These are phyloP conservation scores for Nymphalis io DNA, from an alignment of 1,140 invertebrate genomes.

Conservation along the genomic window DNA sequence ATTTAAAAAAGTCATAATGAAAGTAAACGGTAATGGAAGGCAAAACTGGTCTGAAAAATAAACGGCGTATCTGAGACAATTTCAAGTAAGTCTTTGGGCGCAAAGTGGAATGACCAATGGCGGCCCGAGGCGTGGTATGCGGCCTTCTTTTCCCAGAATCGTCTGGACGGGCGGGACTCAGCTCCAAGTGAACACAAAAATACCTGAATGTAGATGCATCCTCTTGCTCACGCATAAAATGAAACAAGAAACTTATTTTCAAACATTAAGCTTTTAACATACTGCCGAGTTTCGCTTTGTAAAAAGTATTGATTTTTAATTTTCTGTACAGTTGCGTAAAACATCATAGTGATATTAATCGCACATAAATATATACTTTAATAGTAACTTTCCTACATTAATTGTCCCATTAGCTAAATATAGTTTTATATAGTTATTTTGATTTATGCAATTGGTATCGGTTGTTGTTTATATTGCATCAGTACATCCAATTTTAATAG, in stretches of 20 bases:
- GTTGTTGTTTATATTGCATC: too few species aligned
- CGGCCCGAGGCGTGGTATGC: slow-evolving; percentile 63
- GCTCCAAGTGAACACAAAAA: slow-evolving; percentile 42
- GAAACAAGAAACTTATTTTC: slow-evolving; percentile 32
- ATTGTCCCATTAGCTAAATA: neutral
- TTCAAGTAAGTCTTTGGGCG: slow-evolving; percentile 46
- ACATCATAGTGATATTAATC: neutral
- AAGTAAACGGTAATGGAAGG: slow-evolving; percentile 13
- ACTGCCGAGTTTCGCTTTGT: neutral
- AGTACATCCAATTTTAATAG: slow-evolving; percentile 17
- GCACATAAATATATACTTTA: neutral
- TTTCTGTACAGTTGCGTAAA: slow-evolving; percentile 6
- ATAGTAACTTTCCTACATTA: neutral
- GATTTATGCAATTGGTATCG: too few species aligned
- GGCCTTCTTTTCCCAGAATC: slow-evolving; percentile 76
- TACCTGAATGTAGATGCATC: slow-evolving; percentile 34
- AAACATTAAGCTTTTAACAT: slow-evolving; percentile 29
- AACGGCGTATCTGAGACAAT: slow-evolving; percentile 45
- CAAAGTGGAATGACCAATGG: slow-evolving; percentile 50
- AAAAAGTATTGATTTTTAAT: slow-evolving; percentile 2
- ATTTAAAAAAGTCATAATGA: slow-evolving; percentile 18
- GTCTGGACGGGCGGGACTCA: slow-evolving; percentile 43
- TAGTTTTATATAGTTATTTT: neutral
- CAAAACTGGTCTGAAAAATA: slow-evolving; percentile 41
- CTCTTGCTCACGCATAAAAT: slow-evolving; percentile 32